Conservation (phyloP, 1,140 invertebrate species). For the Drosophila nigrodunni region DNA sequence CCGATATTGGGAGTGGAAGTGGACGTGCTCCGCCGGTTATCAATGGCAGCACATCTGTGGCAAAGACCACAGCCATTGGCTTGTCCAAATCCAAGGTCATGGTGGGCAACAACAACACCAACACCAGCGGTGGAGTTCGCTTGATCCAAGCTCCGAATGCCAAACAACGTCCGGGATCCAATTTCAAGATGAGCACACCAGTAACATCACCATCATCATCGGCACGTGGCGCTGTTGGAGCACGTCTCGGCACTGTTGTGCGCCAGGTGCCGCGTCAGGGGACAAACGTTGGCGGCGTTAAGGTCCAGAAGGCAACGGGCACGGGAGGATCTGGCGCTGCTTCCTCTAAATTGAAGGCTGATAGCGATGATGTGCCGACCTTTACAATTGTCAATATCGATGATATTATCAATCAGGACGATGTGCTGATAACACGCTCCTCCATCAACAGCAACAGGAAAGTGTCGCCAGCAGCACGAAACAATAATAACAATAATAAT, state of each 20-base stretch:
- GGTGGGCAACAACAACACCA: slow-evolving; percentile 5
- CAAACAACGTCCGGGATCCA: slow-evolving; percentile 2
- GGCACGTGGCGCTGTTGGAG: background rate
- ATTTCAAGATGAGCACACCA: slow-evolving; percentile 9
- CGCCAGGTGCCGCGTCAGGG: background rate
- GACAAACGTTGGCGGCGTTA: slow-evolving; percentile 2
- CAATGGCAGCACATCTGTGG: slow-evolving; percentile 47
- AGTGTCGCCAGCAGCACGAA: slow-evolving; percentile 9
- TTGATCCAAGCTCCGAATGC: slow-evolving; percentile 13
- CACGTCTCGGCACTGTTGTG: background rate
- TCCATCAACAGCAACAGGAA: slow-evolving; percentile 24
- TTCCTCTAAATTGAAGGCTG: slow-evolving; percentile 1
- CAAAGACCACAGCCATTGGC: slow-evolving; percentile 20
- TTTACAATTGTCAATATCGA: slow-evolving; percentile 84
- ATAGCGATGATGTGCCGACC: slow-evolving; percentile 69
- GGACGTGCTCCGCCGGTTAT: slow-evolving; percentile 33
- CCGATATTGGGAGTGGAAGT: slow-evolving; percentile 14
- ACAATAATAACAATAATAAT: slow-evolving; percentile 18
- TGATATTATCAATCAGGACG: slow-evolving; percentile 83
- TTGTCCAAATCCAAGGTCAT: slow-evolving; percentile 32
- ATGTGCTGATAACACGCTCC: slow-evolving; percentile 72
- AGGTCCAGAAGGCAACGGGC: slow-evolving; percentile 21
- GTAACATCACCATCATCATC: background rate
- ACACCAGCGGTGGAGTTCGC: slow-evolving; percentile 10
- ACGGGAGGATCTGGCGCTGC: background rate